phyloP scores from a whole-genome alignment of 1,140 invertebrate genomes.

The Pteromalus puparum region DNA sequence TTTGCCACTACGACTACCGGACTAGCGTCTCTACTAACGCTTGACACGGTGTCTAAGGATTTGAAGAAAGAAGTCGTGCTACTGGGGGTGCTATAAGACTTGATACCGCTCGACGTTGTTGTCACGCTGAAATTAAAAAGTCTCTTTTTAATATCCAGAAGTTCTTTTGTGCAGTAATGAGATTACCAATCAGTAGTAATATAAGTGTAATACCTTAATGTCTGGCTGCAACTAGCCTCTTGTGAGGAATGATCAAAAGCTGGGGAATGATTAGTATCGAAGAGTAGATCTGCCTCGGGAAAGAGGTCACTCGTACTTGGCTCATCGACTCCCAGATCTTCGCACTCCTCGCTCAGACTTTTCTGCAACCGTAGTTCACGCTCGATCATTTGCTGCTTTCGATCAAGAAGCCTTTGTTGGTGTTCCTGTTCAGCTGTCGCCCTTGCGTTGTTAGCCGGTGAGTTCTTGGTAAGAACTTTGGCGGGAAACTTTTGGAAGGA shows the following conservation, averaged over 20 bases:
- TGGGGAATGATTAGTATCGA: conserved; percentile 77
- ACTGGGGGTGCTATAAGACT: conserved; percentile 49
- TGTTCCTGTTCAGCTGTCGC: conserved; percentile 42
- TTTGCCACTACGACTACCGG: conserved; percentile 59
- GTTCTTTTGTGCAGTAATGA: background rate
- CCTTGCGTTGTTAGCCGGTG: conserved; percentile 59
- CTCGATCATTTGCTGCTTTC: conserved; percentile 75
- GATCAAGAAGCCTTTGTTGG: conserved; percentile 60
- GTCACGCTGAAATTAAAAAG: conserved; percentile 27
- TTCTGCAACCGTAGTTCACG: conserved; percentile 80
- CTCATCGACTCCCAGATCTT: conserved; percentile 85
- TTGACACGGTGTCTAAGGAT: conserved; percentile 67
- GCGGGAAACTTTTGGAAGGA: conserved; percentile 68
- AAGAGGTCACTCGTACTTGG: conserved; percentile 86
- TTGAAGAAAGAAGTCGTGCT: conserved; percentile 64
- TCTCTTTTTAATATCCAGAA: background rate
- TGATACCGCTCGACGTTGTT: conserved; percentile 28
- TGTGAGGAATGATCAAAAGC: conserved; percentile 72
- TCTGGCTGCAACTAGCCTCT: conserved; percentile 71
- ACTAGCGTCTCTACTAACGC: conserved; percentile 69
- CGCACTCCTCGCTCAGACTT: conserved; percentile 85
- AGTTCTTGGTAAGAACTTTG: conserved; percentile 59
- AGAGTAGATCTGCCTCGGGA: conserved; percentile 84
- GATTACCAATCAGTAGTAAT: background rate
- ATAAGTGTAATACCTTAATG: conserved; percentile 56